Conservation (phyloP, 2,113 vertebrate species). For the Microtus pennsylvanicus region DNA sequence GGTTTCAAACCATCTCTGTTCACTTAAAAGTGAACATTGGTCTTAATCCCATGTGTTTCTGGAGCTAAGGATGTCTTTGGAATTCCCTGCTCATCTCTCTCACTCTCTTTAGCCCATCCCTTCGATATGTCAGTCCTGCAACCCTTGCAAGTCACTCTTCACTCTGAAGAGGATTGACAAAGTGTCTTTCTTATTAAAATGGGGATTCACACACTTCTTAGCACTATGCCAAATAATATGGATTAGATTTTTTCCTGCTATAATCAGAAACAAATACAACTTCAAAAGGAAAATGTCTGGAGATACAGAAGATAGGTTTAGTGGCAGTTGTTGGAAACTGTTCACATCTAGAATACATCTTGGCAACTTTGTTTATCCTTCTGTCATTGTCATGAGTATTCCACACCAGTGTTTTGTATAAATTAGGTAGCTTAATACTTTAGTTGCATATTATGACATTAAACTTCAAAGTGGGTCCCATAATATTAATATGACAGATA, state of each 20-base stretch:
- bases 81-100: not conserved
- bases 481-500: not conserved
- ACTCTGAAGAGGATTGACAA: not conserved
- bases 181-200: not conserved
- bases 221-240: not conserved
- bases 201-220: not conserved
- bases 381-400: not conserved
- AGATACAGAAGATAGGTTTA: not conserved
- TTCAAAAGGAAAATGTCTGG: not conserved
- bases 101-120: not conserved
- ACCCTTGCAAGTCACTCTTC: rapidly evolving
- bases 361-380: not conserved
- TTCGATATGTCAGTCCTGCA: rapidly evolving
- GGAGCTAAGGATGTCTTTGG: not conserved
- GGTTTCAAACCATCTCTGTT: not conserved
- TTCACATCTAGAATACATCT: not conserved
- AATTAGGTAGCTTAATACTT: not conserved
- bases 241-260: not conserved
- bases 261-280: slow-evolving; percentile 20
- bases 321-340: not conserved
- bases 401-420: not conserved
- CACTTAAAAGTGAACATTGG: not conserved
- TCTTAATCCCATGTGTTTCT: not conserved
- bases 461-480: not conserved
- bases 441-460: not conserved